These are phyloP conservation scores for Myotis brandtii DNA, from an alignment of 2,113 vertebrate species.

Conservation along the genomic window DNA sequence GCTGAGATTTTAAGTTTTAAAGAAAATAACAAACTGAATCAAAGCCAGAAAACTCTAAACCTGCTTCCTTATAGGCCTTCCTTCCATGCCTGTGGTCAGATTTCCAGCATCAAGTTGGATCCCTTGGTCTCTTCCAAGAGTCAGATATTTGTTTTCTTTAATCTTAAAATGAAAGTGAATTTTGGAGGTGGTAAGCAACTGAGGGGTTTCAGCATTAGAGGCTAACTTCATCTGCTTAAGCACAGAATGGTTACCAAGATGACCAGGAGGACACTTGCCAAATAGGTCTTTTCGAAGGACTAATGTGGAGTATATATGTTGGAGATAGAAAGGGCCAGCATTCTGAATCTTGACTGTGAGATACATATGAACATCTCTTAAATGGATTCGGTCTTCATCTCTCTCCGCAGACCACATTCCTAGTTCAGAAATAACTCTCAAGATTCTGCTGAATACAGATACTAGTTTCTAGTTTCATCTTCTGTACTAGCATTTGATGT, in stretches of 20 bases:
- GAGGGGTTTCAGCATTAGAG: neutral
- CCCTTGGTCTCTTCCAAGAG: neutral
- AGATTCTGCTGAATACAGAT: neutral
- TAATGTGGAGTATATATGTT: neutral
- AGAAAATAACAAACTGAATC: neutral
- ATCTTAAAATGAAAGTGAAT: conserved; percentile 44
- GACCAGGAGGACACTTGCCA: neutral
- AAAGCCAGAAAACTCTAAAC: neutral
- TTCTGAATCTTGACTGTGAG: neutral
- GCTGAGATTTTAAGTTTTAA: conserved; percentile 12
- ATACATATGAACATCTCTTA: neutral
- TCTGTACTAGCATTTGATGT: neutral
- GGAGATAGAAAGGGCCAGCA: neutral
- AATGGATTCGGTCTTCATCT: neutral
- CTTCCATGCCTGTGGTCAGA: neutral
- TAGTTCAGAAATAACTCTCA: neutral
- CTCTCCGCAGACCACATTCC: neutral
- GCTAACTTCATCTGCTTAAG: neutral
- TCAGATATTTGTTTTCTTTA: conserved; percentile 35
- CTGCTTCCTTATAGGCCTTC: neutral
- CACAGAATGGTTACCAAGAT: neutral
- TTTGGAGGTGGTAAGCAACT: neutral
- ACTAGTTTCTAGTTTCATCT: neutral
- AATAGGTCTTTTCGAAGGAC: neutral
- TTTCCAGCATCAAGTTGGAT: conserved; percentile 9